Base-by-base conservation (phyloP, 2,888 invertebrate species). In the Macrosiphum euphorbiae region DNA sequence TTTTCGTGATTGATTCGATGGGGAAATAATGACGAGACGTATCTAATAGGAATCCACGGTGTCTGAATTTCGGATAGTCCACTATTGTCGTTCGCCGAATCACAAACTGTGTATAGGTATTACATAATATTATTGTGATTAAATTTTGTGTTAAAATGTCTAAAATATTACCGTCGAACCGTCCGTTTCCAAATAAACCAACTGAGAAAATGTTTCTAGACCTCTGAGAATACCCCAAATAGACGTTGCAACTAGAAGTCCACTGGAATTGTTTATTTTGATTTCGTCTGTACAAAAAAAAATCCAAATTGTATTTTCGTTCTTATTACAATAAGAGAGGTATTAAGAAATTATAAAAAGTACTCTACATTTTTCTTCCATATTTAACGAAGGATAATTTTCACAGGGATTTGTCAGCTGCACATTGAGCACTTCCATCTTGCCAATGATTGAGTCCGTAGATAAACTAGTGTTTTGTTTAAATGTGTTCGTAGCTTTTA, bases 191-290 rank as follows among this genome's bases (percentile, higher is more conserved):
- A 95, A 95, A n/a, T 94, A 94, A 41, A 95, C 90, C 24, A 98
- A 96, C 95, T 99, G 99, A 7, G 97, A 97, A 95, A 98, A 98
- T 0, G 98, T 97, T 96, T 99, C 99, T 95, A 99, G 96, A 1
- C 98, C 99, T 95, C 98, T 96, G 85, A 99, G 95, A 91, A 97
- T 96, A 78, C 99, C 99, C 99, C 99, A 99, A 95, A 98, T 96
- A 4, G 97, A 97, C 41, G 96, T 95, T 86, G 96, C 95, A 44
- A 95, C 95, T 44, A 96, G 95, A 44, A 61, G 47, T 35, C 94
- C 94, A 35, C 41, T 55, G 55, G 90, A 78, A 78, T 61, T 26
- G 41, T 88, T 94, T 55, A 94, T 94, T n/a, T 88, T 2, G n/a
- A 94, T 87, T 52, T 94, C 94, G 67, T 95, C 95, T 95, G 94